Evolutionary conservation across 2,888 invertebrate genomes (phyloP).

Genomic region (Branchellion lobata): DNA sequence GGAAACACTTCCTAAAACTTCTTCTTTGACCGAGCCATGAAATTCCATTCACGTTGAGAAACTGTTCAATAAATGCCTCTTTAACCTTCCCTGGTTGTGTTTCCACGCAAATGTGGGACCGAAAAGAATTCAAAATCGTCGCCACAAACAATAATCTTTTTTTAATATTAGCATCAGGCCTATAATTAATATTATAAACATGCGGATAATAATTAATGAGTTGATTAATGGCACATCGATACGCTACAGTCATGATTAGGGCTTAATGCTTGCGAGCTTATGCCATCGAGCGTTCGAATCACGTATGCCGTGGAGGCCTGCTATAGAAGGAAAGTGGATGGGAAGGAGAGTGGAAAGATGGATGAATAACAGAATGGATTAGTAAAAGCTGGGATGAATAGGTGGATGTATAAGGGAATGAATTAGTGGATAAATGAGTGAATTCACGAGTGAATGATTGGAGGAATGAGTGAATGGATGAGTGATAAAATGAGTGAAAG

Average conservation of each 20-base stretch:
- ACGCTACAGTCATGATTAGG: background rate
- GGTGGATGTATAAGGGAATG: no score
- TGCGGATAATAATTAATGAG: conserved; percentile 19
- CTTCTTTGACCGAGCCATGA: no score
- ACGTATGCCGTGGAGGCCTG: background rate
- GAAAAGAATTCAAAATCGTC: background rate
- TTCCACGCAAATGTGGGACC: background rate
- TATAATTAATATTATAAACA: conserved; percentile 20
- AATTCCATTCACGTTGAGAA: no score
- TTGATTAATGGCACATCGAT: conserved; percentile 16
- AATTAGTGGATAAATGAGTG: no score
- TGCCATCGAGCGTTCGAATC: background rate
- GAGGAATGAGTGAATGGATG: no score
- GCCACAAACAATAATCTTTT: background rate
- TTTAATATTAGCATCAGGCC: background rate
- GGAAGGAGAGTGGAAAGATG: background rate
- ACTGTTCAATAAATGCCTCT: no score
- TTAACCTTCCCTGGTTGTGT: no score
- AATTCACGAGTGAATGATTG: no score
- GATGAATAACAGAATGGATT: no score
- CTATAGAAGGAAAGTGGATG: background rate
- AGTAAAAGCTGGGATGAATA: no score
- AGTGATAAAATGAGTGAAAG: no score
- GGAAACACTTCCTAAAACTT: no score
- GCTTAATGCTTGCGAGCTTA: background rate